Conservation (phyloP, 2,113 vertebrate species). For the Pachypanchax playfairii region DNA sequence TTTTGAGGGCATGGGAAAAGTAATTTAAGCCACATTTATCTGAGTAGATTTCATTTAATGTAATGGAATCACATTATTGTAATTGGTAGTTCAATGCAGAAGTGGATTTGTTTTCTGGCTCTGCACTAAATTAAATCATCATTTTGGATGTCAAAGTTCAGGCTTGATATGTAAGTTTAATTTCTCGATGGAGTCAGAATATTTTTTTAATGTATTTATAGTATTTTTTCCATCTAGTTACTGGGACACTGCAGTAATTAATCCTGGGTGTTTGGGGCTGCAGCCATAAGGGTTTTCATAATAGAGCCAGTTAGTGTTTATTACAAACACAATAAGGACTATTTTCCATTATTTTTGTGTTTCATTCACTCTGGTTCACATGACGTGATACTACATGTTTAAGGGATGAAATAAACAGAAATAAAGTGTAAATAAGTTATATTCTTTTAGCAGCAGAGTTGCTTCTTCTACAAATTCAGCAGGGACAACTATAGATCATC, state of each 20-base stretch:
- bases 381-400: too few species aligned
- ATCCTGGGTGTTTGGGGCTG: background rate
- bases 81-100: background rate
- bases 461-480: background rate
- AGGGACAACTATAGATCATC: background rate
- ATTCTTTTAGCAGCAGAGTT: background rate
- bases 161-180: background rate
- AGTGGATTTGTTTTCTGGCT: slow-evolving; percentile 5
- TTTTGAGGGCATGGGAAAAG: slow-evolving; percentile 6
- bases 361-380: too few species aligned
- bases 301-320: too few species aligned
- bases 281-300: background rate
- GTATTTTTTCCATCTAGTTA: background rate
- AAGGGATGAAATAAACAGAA: too few species aligned
- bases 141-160: background rate
- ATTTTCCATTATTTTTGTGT: too few species aligned
- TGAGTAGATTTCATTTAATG: background rate
- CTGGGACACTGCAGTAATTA: slow-evolving; percentile 1
- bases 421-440: too few species aligned
- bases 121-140: slow-evolving; percentile 1
- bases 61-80: slow-evolving; percentile 18
- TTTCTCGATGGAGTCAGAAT: slow-evolving; percentile 6
- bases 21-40: slow-evolving; percentile 6
- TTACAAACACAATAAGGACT: too few species aligned
- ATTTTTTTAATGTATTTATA: slow-evolving; percentile 10